Conservation (phyloP, 2,888 invertebrate species). For the Trimorus sp. region DNA sequence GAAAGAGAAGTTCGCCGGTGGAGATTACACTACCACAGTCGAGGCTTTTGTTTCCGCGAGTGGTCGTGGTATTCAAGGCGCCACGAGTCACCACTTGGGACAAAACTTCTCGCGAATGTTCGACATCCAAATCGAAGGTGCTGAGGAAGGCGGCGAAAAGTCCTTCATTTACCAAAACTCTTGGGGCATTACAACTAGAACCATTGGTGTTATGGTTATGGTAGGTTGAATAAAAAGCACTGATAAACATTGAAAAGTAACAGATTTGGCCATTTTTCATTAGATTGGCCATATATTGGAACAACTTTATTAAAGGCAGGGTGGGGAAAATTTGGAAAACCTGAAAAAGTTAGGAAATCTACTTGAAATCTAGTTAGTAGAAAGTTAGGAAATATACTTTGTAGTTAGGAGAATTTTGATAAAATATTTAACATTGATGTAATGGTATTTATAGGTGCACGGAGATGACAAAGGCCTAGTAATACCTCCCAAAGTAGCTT, state of each 20-base stretch:
- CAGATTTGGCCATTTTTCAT: too few species aligned
- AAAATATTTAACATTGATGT: too few species aligned
- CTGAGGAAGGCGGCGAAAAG: constrained; percentile 91
- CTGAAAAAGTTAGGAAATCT: too few species aligned
- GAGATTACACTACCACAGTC: constrained; percentile 97
- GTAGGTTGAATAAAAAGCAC: too few species aligned
- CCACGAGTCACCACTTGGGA: constrained; percentile 98
- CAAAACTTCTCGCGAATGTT: constrained; percentile 99
- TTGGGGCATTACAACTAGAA: constrained; percentile 98
- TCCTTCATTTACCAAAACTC: constrained; percentile 98
- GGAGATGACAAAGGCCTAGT: constrained; percentile 98
- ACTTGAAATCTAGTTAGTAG: too few species aligned
- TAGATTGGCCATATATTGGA: too few species aligned
- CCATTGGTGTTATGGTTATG: constrained; percentile 95
- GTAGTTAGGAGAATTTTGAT: too few species aligned
- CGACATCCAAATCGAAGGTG: constrained; percentile 97
- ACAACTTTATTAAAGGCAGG: too few species aligned
- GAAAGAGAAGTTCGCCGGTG: constrained; percentile 99
- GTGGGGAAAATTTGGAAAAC: too few species aligned
- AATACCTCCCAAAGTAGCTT: constrained; percentile 95
- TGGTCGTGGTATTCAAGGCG: constrained; percentile 97
- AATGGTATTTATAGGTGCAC: constrained; percentile 89
- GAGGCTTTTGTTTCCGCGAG: constrained; percentile 97
- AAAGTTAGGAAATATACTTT: too few species aligned
- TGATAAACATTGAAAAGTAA: too few species aligned